Evolutionary conservation across 2,113 vertebrate species (phyloP).

Genomic region (Casuarius casuarius): DNA sequence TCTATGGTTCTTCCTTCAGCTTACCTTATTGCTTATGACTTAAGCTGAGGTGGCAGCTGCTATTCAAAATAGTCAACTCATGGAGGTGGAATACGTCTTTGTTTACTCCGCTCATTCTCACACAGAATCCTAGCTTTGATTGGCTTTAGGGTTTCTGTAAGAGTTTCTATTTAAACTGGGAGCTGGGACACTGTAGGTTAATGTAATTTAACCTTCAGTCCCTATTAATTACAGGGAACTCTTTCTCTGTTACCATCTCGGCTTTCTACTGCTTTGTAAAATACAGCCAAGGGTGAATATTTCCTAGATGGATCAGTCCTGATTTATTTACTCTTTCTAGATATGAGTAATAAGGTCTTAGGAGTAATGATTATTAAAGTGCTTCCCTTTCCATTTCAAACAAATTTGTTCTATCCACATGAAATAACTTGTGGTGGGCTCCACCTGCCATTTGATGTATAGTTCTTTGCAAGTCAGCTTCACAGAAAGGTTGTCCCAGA

Average conservation of each 20-base stretch:
- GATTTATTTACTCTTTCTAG: background rate
- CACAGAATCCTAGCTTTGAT: background rate
- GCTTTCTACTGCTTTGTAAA: background rate
- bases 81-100: background rate
- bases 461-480: background rate
- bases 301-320: background rate
- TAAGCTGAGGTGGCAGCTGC: background rate
- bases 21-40: background rate
- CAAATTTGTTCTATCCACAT: background rate
- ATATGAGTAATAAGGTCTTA: background rate
- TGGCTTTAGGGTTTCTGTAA: background rate
- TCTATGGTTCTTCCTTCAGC: background rate
- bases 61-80: background rate
- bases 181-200: rapidly evolving
- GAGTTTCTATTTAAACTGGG: background rate
- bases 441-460: background rate
- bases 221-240: background rate
- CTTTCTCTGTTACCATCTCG: background rate
- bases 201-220: background rate
- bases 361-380: background rate
- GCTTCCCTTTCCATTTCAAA: background rate
- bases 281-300: background rate
- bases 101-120: background rate
- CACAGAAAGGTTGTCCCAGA: background rate
- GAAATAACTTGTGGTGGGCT: background rate